Evolutionary conservation across 2,888 invertebrate species (phyloP).

Genomic region (Macrophya annulata): DNA sequence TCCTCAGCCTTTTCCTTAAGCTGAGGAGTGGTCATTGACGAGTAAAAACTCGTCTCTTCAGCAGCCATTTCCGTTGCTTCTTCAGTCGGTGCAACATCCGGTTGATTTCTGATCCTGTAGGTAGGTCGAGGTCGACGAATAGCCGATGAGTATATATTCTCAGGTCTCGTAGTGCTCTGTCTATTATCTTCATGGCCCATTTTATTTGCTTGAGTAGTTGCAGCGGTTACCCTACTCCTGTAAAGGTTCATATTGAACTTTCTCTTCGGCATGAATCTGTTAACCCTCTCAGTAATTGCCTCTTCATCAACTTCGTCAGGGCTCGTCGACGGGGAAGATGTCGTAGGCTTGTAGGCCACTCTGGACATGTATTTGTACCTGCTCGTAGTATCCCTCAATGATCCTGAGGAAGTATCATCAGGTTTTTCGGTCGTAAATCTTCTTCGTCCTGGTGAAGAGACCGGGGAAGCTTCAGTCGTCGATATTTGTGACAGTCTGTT

Average conservation of each 20-base stretch:
- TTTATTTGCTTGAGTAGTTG: slow-evolving; percentile 54
- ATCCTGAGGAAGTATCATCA: slow-evolving; percentile 58
- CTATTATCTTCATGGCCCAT: slow-evolving; percentile 53
- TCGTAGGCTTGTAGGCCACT: slow-evolving; percentile 67
- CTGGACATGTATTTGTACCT: slow-evolving; percentile 75
- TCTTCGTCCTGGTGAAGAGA: slow-evolving; percentile 9
- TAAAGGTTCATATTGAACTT: slow-evolving; percentile 70
- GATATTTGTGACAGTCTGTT: slow-evolving; percentile 65
- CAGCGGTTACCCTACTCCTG: slow-evolving; percentile 69
- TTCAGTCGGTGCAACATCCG: slow-evolving; percentile 69
- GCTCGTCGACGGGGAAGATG: slow-evolving; percentile 65
- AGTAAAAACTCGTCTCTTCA: slow-evolving; percentile 81
- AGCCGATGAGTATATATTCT: slow-evolving; percentile 72
- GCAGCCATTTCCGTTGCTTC: slow-evolving; percentile 80
- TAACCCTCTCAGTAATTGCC: slow-evolving; percentile 69
- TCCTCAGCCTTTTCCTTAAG: slow-evolving; percentile 75
- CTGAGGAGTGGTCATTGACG: slow-evolving; percentile 77
- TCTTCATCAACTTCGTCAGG: slow-evolving; percentile 29
- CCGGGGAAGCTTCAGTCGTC: slow-evolving; percentile 61
- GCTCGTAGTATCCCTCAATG: slow-evolving; percentile 66
- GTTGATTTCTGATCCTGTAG: slow-evolving; percentile 65
- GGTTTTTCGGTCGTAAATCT: slow-evolving; percentile 46
- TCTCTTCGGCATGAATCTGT: slow-evolving; percentile 72
- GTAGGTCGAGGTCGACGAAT: slow-evolving; percentile 69
- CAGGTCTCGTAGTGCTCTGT: slow-evolving; percentile 69